These are phyloP conservation scores for Tetramorium simillimum DNA, from an alignment of 1,140 invertebrate genomes.

Conservation along the genomic window DNA sequence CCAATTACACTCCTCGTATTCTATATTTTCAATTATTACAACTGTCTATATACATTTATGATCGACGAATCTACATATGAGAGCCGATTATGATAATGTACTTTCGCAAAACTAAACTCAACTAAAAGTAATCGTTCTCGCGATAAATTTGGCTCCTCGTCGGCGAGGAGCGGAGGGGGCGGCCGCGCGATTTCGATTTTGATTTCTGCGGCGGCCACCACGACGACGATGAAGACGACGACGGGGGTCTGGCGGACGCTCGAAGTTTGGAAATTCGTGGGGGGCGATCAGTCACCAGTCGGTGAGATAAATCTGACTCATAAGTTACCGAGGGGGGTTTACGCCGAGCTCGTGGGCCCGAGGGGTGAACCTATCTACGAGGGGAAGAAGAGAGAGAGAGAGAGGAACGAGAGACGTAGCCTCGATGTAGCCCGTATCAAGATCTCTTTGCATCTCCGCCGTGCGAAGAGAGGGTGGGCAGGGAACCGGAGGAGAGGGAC, in stretches of 20 bases:
- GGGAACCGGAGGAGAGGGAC: slow-evolving; percentile 35
- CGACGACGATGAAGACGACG: slow-evolving; percentile 53
- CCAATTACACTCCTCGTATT: not conserved
- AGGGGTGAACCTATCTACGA: slow-evolving; percentile 69
- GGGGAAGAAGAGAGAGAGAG: slow-evolving; percentile 55
- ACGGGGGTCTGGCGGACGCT: slow-evolving; percentile 51
- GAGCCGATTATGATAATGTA: not conserved
- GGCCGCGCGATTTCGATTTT: slow-evolving; percentile 12
- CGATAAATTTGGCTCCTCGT: slow-evolving; percentile 10
- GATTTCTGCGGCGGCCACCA: slow-evolving; percentile 38
- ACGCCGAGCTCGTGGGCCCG: slow-evolving; percentile 56
- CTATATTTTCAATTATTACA: not conserved
- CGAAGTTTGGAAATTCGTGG: slow-evolving; percentile 78
- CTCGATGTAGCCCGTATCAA: slow-evolving; percentile 82
- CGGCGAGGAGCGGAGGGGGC: not conserved
- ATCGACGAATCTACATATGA: not conserved
- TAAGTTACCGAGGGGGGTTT: slow-evolving; percentile 75
- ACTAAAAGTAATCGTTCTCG: slow-evolving; percentile 18
- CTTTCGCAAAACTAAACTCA: not conserved
- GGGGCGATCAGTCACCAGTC: slow-evolving; percentile 82
- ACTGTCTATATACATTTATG: not conserved
- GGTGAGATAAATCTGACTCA: slow-evolving; percentile 84
- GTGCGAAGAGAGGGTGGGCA: slow-evolving; percentile 69
- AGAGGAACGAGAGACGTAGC: slow-evolving; percentile 53
- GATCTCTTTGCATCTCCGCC: slow-evolving; percentile 84